Conservation (phyloP, 2,888 invertebrate genomes). For the Carpatolechia fugitivella region DNA sequence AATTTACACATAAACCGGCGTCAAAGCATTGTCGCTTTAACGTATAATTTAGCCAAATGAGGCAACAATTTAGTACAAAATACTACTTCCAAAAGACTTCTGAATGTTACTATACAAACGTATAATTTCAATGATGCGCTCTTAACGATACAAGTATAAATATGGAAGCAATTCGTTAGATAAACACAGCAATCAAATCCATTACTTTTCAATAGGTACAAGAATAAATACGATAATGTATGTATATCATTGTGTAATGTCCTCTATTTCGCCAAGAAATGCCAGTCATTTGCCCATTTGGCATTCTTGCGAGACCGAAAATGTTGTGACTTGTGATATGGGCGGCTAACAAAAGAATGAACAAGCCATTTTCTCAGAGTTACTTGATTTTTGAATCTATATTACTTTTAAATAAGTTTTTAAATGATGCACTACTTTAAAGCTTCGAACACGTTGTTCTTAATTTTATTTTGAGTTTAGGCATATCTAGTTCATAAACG, state of each 20-base stretch:
- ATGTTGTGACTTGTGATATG: no score
- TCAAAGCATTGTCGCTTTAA: conserved; percentile 15
- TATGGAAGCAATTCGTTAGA: conserved; percentile 8
- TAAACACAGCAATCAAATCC: conserved; percentile 7
- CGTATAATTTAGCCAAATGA: no score
- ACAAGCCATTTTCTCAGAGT: no score
- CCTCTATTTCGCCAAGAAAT: not conserved
- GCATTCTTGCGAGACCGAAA: no score
- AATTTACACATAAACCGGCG: not conserved
- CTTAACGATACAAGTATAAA: conserved; percentile 3
- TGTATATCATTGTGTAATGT: conserved; percentile 1
- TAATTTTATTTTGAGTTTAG: no score
- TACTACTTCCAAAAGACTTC: conserved; percentile 4
- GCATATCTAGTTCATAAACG: no score
- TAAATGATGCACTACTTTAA: no score
- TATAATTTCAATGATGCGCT: conserved; percentile 3
- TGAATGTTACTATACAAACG: not conserved
- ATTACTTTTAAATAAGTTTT: no score
- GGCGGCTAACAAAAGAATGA: no score
- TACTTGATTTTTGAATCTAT: no score
- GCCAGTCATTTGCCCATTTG: no score
- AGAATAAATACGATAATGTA: not conserved
- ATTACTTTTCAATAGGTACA: conserved; percentile 1
- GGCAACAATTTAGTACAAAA: conserved; percentile 22
- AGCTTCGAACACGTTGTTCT: no score